phyloP scores from a whole-genome alignment of 2,888 invertebrate species.

The Drosophila picticornis region DNA sequence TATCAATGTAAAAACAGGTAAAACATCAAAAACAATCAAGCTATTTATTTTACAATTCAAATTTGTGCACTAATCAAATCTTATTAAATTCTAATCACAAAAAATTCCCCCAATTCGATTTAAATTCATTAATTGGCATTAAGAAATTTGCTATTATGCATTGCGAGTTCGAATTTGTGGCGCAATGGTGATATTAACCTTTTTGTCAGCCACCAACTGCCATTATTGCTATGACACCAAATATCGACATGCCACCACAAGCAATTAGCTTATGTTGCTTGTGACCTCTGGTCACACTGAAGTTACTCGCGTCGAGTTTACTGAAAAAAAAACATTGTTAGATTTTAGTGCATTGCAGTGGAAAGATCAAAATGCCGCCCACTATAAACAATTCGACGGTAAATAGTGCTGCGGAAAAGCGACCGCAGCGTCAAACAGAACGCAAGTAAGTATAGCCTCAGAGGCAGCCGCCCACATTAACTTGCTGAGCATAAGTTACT shows the following conservation, averaged over 20 bases:
- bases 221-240: neutral
- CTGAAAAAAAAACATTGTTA: neutral
- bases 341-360: neutral
- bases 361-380: constrained; percentile 88
- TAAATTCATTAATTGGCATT: neutral
- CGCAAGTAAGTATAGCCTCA: constrained; percentile 75
- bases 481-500: neutral
- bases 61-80: neutral
- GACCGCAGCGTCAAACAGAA: constrained; percentile 77
- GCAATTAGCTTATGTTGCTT: neutral
- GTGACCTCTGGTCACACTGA: constrained; percentile 23
- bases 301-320: constrained; percentile 22
- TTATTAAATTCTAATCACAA: neutral
- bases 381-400: constrained; percentile 89
- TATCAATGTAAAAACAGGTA: neutral
- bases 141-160: neutral
- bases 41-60: neutral
- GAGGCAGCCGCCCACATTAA: neutral
- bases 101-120: neutral
- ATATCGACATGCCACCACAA: constrained; percentile 40
- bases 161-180: neutral
- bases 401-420: constrained; percentile 62
- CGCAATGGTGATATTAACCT: constrained; percentile 1
- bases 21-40: neutral
- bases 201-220: neutral